Conservation (phyloP, 2,797 vertebrate genomes). For the Lophotriccus pileatus region DNA sequence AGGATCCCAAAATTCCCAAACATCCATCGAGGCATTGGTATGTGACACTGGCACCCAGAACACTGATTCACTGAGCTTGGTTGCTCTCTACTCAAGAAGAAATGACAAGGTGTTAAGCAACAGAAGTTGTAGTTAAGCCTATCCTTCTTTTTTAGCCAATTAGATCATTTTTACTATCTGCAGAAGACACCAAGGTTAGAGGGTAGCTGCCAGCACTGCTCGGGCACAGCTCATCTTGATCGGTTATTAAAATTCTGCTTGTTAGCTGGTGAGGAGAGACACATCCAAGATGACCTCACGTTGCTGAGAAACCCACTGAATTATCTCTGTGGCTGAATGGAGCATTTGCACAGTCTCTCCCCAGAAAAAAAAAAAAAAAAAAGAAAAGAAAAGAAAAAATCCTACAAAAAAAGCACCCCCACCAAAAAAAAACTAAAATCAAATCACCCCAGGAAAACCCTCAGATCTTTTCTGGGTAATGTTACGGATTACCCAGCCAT, state of each 20-base stretch:
- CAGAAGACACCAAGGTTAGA: conserved; percentile 2
- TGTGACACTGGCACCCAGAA: not conserved
- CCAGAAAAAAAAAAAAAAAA: not conserved
- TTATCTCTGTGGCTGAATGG: not conserved
- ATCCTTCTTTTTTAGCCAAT: conserved; percentile 10
- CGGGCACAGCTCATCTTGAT: not conserved
- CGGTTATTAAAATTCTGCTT: conserved; percentile 18
- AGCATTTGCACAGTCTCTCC: not conserved
- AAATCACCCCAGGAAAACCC: not conserved
- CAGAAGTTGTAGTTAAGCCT: conserved; percentile 1
- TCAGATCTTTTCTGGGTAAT: not conserved
- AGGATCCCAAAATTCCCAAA: not conserved
- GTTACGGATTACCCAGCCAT: fast-evolving
- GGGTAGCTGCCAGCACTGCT: conserved; percentile 25
- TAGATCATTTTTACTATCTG: conserved; percentile 19
- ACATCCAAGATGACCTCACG: not conserved
- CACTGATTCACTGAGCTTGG: not conserved
- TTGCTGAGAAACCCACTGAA: not conserved
- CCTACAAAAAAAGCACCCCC: no score
- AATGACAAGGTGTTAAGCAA: conserved; percentile 34
- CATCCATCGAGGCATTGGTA: not conserved
- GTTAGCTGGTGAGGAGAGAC: not conserved
- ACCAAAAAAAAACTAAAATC: not conserved
- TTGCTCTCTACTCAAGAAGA: not conserved
- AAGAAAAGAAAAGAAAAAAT: no score